Evolutionary conservation across 2,113 vertebrate genomes (phyloP).

Genomic region (Cnemophilus loriae): DNA sequence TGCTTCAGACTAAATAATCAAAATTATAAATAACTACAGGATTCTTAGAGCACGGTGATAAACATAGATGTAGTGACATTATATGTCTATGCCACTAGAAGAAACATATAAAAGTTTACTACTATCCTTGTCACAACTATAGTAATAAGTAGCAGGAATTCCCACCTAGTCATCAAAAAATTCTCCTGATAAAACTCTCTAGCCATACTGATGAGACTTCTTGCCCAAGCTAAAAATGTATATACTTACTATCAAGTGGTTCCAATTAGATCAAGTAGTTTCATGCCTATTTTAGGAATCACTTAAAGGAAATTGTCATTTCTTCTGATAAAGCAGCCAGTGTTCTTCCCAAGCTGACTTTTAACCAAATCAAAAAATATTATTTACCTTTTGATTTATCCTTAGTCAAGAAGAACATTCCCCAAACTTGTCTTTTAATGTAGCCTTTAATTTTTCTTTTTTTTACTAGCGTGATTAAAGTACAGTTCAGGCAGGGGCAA

Average conservation of each 20-base stretch:
- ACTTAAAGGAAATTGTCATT: background rate
- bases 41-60: background rate
- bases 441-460: background rate
- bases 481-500: background rate
- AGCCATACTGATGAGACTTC: background rate
- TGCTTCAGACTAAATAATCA: background rate
- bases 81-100: background rate
- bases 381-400: background rate
- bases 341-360: background rate
- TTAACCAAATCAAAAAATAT: background rate
- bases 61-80: background rate
- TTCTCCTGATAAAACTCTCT: background rate
- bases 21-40: background rate
- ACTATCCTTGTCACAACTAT: background rate
- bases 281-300: background rate
- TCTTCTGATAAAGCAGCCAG: background rate
- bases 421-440: background rate
- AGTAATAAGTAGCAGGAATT: background rate
- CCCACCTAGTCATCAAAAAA: background rate
- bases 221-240: background rate
- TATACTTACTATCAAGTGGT: background rate
- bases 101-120: background rate
- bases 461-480: background rate
- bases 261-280: background rate
- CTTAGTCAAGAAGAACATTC: background rate